phyloP scores from a whole-genome alignment of 2,113 vertebrate species.

The Butastur rufipennis region DNA sequence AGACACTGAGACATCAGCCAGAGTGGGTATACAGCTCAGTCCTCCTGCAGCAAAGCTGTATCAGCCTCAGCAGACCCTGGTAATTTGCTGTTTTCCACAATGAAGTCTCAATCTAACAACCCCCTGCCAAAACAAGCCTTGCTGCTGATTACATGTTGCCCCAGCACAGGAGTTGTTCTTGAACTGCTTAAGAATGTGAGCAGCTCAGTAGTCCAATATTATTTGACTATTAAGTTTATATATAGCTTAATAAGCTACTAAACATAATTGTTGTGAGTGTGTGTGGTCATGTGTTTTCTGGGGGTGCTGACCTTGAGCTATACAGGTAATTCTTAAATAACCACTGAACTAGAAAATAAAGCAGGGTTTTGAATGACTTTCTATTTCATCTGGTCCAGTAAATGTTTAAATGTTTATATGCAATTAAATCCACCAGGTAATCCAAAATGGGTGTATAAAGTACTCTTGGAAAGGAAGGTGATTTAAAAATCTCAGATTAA shows the following conservation, averaged over 20 bases:
- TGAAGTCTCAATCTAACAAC: background rate
- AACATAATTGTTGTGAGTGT: background rate
- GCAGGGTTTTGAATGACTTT: background rate
- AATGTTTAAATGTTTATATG: background rate
- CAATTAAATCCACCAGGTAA: background rate
- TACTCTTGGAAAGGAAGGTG: background rate
- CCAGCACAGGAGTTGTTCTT: background rate
- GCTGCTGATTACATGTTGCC: background rate
- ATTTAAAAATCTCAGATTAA: background rate
- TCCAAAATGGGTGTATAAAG: background rate
- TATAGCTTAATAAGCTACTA: background rate
- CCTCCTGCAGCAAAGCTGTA: background rate
- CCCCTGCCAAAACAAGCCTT: background rate
- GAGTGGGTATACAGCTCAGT: background rate
- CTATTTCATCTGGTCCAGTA: background rate
- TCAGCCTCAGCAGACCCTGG: background rate
- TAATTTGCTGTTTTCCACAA: background rate
- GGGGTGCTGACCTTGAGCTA: background rate
- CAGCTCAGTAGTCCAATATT: background rate
- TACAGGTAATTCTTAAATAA: background rate
- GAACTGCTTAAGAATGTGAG: background rate
- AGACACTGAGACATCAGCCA: background rate
- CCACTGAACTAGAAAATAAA: background rate
- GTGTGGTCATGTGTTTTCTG: background rate
- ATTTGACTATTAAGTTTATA: background rate